Conservation (phyloP, 2,888 invertebrate species). For the Palloptera scutellata region DNA sequence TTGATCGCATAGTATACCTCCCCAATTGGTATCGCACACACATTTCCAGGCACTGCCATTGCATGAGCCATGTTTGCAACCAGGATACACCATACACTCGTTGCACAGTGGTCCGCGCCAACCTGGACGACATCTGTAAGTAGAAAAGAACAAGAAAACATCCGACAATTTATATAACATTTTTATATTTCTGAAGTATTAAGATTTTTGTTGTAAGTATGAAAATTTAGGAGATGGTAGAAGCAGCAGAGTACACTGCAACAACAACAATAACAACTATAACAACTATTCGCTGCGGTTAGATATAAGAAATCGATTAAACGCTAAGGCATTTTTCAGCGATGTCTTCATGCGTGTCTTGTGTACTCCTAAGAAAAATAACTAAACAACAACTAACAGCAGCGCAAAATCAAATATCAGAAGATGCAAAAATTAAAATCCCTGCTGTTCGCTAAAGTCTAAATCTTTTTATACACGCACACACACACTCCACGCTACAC, state of each 20-base stretch:
- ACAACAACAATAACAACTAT: neutral
- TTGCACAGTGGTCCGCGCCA: conserved; percentile 93
- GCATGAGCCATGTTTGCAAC: conserved; percentile 96
- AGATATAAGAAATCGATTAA: conserved; percentile 37
- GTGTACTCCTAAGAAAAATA: neutral
- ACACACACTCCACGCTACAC: conserved; percentile 7
- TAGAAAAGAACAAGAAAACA: conserved; percentile 16
- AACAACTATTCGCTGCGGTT: conserved; percentile 14
- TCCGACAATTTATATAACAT: conserved; percentile 15
- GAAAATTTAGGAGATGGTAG: neutral
- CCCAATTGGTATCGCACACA: conserved; percentile 98
- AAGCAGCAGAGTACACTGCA: neutral
- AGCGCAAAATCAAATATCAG: no score
- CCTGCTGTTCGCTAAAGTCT: neutral
- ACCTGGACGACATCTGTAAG: conserved; percentile 83
- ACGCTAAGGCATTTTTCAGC: neutral
- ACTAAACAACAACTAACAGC: no score
- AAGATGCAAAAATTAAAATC: no score
- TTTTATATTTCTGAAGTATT: neutral
- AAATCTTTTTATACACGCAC: neutral
- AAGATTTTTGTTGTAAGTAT: neutral
- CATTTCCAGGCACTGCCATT: conserved; percentile 94
- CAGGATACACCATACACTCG: conserved; percentile 93
- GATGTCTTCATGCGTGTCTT: conserved; percentile 26
- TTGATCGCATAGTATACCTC: conserved; percentile 97